Base-by-base conservation (phyloP, 2,113 vertebrate species). In the Rallus limicola region DNA sequence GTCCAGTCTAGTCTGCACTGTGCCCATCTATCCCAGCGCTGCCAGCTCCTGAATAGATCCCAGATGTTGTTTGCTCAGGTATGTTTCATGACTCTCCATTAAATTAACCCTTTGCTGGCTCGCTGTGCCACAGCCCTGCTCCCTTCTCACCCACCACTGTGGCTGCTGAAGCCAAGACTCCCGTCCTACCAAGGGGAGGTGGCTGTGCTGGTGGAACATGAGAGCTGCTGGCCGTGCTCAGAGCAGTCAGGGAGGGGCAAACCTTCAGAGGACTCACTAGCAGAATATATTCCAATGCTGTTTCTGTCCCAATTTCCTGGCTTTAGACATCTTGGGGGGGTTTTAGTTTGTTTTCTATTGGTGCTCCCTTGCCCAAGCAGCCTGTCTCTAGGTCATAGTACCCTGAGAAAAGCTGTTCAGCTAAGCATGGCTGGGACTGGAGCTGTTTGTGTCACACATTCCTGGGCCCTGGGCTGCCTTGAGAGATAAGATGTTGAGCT, bases 31-130 rank as follows among this genome's bases (percentile, higher is more conserved):
- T 67, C 82, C 58, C 88, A 85, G 67, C 0, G 0, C 75, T 64
- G 75, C 62, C 62, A 90, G 53, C 46, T 88, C 82, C 82, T 82
- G 44, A 92, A 88, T 25, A 19, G 71, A 53, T 74, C 91, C 91
- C 92, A 83, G 91, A 91, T 91, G 86, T 63, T 88, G 72, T 93
- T 82, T 95, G 72, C 29, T 69, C 93, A 93, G 96, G 94, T 96
- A 95, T 59, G 2, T 48, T 53, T 53, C 31, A 26, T 14, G 50
- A 48, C 50, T 69, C 59, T 15, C 82, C 74, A 60, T 88, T 79
- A 28, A 63, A 80, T 93, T 90, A 65, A 88, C 75, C 80, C 88
- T 42, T 83, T 23, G 10, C 29, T 29, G 50, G 38, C 33, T n/a
- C n/a, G n/a, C n/a, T n/a, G n/a, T n/a, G 56, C 44, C 60, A n/a